Evolutionary conservation across 1,140 invertebrate genomes (phyloP).

Genomic region (Physella acuta): DNA sequence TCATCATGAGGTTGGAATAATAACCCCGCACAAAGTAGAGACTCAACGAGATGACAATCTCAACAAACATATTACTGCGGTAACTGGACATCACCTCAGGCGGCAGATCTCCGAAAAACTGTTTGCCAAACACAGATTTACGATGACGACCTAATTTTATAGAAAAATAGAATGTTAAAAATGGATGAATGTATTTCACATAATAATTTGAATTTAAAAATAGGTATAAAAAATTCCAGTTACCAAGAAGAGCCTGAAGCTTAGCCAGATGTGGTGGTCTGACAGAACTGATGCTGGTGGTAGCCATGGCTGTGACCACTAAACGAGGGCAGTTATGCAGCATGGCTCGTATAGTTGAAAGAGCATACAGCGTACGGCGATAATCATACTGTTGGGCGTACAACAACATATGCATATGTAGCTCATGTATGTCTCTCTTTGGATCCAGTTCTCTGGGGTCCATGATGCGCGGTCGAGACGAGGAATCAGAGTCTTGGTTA

Average conservation of each 20-base stretch:
- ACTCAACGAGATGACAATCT: slow-evolving; percentile 77
- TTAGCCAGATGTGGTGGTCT: slow-evolving; percentile 60
- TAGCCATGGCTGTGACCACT: slow-evolving; percentile 73
- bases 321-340: slow-evolving; percentile 73
- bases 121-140: slow-evolving; percentile 78
- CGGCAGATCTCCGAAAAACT: slow-evolving; percentile 72
- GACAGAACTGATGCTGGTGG: slow-evolving; percentile 68
- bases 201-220: no score
- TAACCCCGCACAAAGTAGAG: slow-evolving; percentile 81
- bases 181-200: neutral
- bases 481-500: slow-evolving; percentile 1
- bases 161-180: neutral
- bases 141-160: slow-evolving; percentile 73
- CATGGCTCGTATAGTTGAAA: slow-evolving; percentile 75
- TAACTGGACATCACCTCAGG: slow-evolving; percentile 62
- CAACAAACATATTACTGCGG: slow-evolving; percentile 80
- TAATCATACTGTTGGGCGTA: slow-evolving; percentile 83
- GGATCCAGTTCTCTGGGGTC: slow-evolving; percentile 33
- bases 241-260: slow-evolving; percentile 68
- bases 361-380: slow-evolving; percentile 74
- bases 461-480: slow-evolving; percentile 1
- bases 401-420: slow-evolving; percentile 81
- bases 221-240: no score
- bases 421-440: slow-evolving; percentile 67
- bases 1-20: slow-evolving; percentile 73